Conservation (phyloP, 2,888 invertebrate genomes). For the Idaea dimidiata region DNA sequence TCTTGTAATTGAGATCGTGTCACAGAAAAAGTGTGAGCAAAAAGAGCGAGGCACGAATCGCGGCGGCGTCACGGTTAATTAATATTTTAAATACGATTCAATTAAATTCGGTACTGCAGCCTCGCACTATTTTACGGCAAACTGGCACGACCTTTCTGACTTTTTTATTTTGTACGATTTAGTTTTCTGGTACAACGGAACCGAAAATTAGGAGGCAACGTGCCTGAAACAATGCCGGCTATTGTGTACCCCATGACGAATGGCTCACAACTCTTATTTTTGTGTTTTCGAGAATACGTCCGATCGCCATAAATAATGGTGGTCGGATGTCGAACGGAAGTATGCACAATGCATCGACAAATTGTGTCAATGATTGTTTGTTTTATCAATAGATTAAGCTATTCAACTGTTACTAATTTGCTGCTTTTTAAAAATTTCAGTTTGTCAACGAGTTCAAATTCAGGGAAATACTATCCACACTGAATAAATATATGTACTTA, state of each 20-base stretch:
- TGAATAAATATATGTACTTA: neutral
- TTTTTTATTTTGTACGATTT: conserved; percentile 49
- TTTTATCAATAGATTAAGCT: conserved; percentile 53
- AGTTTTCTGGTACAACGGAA: conserved; percentile 59
- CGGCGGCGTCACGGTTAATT: conserved; percentile 62
- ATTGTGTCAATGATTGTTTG: conserved; percentile 65
- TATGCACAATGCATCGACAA: conserved; percentile 57
- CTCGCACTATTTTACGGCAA: conserved; percentile 41
- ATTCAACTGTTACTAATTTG: conserved; percentile 41
- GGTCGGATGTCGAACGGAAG: conserved; percentile 70
- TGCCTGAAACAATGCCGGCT: conserved; percentile 66
- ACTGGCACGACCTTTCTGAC: conserved; percentile 43
- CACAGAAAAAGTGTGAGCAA: conserved; percentile 58
- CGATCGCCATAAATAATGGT: conserved; percentile 69
- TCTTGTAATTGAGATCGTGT: conserved; percentile 60
- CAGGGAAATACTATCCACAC: conserved; percentile 8
- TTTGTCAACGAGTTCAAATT: neutral
- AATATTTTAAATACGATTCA: conserved; percentile 69
- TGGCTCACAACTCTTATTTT: conserved; percentile 64
- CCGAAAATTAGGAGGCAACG: conserved; percentile 54
- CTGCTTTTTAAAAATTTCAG: conserved; percentile 15
- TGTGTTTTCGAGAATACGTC: conserved; percentile 73
- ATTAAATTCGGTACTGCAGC: conserved; percentile 59
- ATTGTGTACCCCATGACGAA: conserved; percentile 71
- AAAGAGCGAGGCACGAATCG: conserved; percentile 53